Base-by-base conservation (phyloP, 2,888 invertebrate genomes). In the Ormyrus thymus region DNA sequence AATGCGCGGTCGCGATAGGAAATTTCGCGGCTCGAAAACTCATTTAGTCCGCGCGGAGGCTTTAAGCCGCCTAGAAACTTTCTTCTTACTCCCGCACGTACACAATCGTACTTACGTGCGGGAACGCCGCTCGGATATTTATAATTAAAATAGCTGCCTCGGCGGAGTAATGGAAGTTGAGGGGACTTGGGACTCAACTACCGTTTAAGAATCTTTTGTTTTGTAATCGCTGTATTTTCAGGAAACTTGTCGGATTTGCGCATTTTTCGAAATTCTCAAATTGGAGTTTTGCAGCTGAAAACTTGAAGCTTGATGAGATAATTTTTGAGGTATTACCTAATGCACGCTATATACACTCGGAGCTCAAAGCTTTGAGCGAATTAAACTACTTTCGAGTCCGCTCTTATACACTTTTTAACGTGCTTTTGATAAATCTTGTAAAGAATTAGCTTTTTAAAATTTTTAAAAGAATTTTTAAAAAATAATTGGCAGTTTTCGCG, bases 71-170 rank as follows among this genome's bases (percentile, higher is more conserved):
- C 10, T 43, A 64, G 11, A 29, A 76, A 76, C 64, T 76, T 69
- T 48, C 64, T 6, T 29, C n/a, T 29, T 29, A 29, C 29, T 58
- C 1, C 9, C 61, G n/a, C 51, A 48, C n/a, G 59, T 11, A 53
- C 46, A 71, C 71, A 65, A 58, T 64, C 58, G 46, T 53, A 61
- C 56, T 50, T 29, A 29, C 29, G 29, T 1, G 29, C 29, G 4
- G 29, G 3, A 29, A 29, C 29, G 29, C 29, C 55, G 13, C 61
- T 53, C 10, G 6, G 53, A 13, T 69, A 76, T 76, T 80, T 69
- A 78, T 73, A 73, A 80, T 80, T 80, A 76, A 76, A 80, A 80
- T 73, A 76, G 69, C 66, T 76, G 56, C 73, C 29, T 72, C 69
- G 55, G 53, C 58, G 58, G 7, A 8, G 61, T 66, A 75, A 75